Evolutionary conservation across 1,140 invertebrate species (phyloP).

Genomic region (Watersipora subatra): DNA sequence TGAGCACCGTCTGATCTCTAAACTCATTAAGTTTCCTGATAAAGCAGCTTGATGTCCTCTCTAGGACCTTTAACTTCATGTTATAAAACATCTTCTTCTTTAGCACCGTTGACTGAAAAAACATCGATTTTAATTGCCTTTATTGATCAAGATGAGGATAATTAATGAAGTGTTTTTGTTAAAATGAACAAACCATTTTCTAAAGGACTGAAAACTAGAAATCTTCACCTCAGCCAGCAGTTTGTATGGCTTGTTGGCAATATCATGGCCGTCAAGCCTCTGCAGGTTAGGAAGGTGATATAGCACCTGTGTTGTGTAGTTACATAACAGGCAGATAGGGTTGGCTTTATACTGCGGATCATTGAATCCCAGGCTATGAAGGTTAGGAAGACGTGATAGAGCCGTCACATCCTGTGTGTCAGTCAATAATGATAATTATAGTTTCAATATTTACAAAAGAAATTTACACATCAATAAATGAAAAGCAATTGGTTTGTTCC

Average conservation of each 20-base stretch:
- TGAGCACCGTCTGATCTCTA: conserved; percentile 1
- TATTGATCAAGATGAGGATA: too few species aligned
- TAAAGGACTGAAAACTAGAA: too few species aligned
- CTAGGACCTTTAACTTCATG: conserved; percentile 33
- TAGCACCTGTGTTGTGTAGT: conserved; percentile 35
- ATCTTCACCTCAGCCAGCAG: conserved; percentile 38
- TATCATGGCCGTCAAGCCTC: conserved; percentile 30
- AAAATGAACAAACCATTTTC: too few species aligned
- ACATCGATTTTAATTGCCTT: neutral
- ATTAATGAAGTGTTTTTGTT: too few species aligned
- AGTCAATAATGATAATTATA: too few species aligned
- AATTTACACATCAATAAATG: too few species aligned
- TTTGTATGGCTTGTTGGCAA: conserved; percentile 20
- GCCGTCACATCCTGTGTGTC: conserved; percentile 34
- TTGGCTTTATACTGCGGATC: conserved; percentile 28
- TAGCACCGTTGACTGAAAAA: conserved; percentile 28
- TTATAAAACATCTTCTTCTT: conserved; percentile 42
- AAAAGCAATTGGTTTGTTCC: too few species aligned
- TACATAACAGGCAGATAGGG: conserved; percentile 33
- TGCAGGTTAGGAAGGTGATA: conserved; percentile 32
- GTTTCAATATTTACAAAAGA: too few species aligned
- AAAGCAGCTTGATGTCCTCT: conserved; percentile 24
- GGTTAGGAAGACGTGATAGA: conserved; percentile 23
- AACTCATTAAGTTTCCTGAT: conserved; percentile 12
- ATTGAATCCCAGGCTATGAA: conserved; percentile 28